Conservation (phyloP, 2,888 invertebrate genomes). For the Furcula furcula region DNA sequence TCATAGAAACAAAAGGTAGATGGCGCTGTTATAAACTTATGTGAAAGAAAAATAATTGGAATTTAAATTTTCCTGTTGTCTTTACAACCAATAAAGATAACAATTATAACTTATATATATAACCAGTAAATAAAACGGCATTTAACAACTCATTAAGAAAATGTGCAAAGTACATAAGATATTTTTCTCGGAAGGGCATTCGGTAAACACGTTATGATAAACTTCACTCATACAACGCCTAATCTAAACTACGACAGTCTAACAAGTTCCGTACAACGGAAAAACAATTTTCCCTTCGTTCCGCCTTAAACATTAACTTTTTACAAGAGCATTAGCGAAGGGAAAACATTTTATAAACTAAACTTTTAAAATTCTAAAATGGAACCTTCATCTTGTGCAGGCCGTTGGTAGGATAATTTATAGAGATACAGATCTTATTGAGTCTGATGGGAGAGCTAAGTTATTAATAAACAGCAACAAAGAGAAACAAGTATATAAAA, state of each 20-base stretch:
- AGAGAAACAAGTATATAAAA: too few species aligned
- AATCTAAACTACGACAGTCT: constrained; percentile 78
- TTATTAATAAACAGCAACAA: too few species aligned
- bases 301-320: constrained; percentile 61
- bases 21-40: too few species aligned
- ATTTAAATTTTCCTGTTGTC: too few species aligned
- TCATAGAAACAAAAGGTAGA: too few species aligned
- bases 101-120: too few species aligned
- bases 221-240: constrained; percentile 69
- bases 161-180: too few species aligned
- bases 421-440: constrained; percentile 21
- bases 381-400: constrained; percentile 71
- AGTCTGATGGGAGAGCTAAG: constrained; percentile 14
- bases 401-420: constrained; percentile 41
- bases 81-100: too few species aligned
- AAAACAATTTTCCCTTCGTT: constrained; percentile 68
- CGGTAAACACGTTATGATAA: constrained; percentile 51
- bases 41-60: too few species aligned
- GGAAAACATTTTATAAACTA: constrained; percentile 60
- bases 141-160: too few species aligned
- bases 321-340: constrained; percentile 58
- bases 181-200: constrained; percentile 42
- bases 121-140: too few species aligned
- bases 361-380: constrained; percentile 55
- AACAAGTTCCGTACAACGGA: constrained; percentile 79